A percentile compares a stretch with the other conserved stretches of the same genome.
phyloP scores from a whole-genome alignment of 2,888 invertebrate species.

The Melangyna quadrimaculata region DNA sequence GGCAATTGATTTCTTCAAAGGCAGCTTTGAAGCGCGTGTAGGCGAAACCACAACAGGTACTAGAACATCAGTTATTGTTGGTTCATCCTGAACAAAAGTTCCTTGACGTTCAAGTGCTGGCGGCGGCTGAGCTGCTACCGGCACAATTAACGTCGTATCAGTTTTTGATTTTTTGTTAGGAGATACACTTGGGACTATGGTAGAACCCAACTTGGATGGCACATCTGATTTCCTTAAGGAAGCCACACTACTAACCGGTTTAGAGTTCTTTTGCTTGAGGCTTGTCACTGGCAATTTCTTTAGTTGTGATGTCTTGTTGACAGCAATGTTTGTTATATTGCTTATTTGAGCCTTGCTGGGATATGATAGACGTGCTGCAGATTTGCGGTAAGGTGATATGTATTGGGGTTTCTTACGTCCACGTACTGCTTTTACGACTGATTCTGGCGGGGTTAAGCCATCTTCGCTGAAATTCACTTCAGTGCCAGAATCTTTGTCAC shows the following conservation, averaged over 20 bases:
- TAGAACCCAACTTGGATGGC: slow-evolving; percentile 72
- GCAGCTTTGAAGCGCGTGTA: slow-evolving; percentile 77
- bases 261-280: slow-evolving; percentile 67
- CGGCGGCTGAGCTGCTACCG: slow-evolving; percentile 49
- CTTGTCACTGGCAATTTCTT: slow-evolving; percentile 73
- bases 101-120: slow-evolving; percentile 89
- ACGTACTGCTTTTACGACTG: slow-evolving; percentile 76
- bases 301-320: slow-evolving; percentile 72
- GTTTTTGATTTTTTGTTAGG: slow-evolving; percentile 67
- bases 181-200: neutral
- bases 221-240: slow-evolving; percentile 36
- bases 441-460: slow-evolving; percentile 75
- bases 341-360: slow-evolving; percentile 61
- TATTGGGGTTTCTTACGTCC: slow-evolving; percentile 85
- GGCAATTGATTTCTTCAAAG: slow-evolving; percentile 75
- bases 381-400: slow-evolving; percentile 83
- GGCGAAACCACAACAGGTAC: slow-evolving; percentile 77
- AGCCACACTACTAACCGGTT: slow-evolving; percentile 25
- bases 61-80: slow-evolving; percentile 77
- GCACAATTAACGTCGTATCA: slow-evolving; percentile 58
- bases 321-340: slow-evolving; percentile 60
- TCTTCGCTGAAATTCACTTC: slow-evolving; percentile 82
- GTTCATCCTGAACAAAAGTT: slow-evolving; percentile 95
- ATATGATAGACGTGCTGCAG: slow-evolving; percentile 32
- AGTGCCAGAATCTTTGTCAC: slow-evolving; percentile 80